Evolutionary conservation across 2,113 vertebrate species (phyloP).

Genomic region (Elgaria multicarinata): DNA sequence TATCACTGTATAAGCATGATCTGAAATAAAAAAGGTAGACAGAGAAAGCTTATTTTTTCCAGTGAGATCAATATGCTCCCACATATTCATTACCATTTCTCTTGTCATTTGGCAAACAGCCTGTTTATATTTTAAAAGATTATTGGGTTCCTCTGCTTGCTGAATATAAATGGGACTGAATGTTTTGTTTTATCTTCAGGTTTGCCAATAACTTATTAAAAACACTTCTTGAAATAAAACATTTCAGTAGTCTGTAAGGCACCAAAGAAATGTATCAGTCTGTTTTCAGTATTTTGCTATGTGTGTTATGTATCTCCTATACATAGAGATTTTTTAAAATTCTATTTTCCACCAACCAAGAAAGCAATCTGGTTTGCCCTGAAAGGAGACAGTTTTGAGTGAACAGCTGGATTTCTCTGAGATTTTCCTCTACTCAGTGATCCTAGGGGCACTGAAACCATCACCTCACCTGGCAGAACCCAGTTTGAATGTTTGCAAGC

Average conservation of each 20-base stretch:
- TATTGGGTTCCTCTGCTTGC: neutral
- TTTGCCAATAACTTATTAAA: conserved; percentile 29
- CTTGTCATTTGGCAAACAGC: neutral
- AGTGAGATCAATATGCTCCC: neutral
- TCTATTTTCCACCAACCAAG: no score
- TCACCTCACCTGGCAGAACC: no score
- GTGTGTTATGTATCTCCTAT: no score
- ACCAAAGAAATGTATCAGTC: neutral
- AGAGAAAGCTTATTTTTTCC: neutral
- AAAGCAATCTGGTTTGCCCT: no score
- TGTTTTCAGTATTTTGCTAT: neutral
- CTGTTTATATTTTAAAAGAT: neutral
- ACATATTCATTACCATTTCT: neutral
- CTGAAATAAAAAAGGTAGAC: neutral
- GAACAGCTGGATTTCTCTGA: no score
- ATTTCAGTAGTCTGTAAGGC: neutral
- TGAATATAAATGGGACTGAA: neutral
- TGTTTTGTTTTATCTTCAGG: neutral
- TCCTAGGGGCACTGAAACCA: no score
- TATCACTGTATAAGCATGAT: no score
- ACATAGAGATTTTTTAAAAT: no score
- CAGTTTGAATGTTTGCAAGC: no score
- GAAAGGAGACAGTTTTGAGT: no score
- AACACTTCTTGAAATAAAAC: neutral
- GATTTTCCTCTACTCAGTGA: no score